Percentiles rank a stretch among this genome's conserved stretches.
These are phyloP conservation scores for Ailuropoda melanoleuca DNA, from an alignment of 2,113 vertebrate species.

Conservation along the genomic window DNA sequence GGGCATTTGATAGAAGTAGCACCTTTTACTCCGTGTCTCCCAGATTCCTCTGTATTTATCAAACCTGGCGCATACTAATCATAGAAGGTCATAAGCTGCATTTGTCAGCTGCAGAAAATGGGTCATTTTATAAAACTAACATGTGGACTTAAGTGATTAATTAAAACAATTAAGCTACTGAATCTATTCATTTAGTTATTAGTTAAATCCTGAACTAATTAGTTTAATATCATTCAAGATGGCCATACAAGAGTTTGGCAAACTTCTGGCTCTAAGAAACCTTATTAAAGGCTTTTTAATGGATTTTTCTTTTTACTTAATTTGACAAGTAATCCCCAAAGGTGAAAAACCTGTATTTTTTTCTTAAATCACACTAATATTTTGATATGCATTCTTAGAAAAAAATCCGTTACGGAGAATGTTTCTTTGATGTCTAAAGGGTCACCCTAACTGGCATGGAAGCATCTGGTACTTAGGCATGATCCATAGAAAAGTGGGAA, in stretches of 20 bases:
- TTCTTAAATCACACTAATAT: background rate
- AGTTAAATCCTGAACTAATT: background rate
- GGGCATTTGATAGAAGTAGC: slow-evolving; percentile 68
- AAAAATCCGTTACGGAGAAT: background rate
- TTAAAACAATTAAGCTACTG: background rate
- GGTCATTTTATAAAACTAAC: background rate
- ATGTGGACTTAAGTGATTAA: background rate
- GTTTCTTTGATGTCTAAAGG: background rate
- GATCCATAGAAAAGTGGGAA: background rate
- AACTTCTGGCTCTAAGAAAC: background rate
- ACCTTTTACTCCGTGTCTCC: background rate
- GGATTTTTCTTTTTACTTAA: background rate
- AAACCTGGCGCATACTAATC: background rate
- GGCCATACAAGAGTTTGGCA: background rate
- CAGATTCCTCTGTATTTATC: background rate
- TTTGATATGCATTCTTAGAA: background rate
- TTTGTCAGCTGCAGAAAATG: background rate
- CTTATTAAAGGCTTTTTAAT: background rate
- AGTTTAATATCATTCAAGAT: background rate
- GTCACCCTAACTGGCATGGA: background rate
- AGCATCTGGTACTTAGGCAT: background rate
- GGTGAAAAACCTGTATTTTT: background rate
- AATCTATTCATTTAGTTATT: background rate
- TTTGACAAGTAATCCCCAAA: background rate
- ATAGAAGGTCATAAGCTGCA: background rate